Percentiles rank a stretch among this genome's conserved stretches.
phyloP scores from a whole-genome alignment of 2,888 invertebrate genomes.

The Epirrhoe tristata region DNA sequence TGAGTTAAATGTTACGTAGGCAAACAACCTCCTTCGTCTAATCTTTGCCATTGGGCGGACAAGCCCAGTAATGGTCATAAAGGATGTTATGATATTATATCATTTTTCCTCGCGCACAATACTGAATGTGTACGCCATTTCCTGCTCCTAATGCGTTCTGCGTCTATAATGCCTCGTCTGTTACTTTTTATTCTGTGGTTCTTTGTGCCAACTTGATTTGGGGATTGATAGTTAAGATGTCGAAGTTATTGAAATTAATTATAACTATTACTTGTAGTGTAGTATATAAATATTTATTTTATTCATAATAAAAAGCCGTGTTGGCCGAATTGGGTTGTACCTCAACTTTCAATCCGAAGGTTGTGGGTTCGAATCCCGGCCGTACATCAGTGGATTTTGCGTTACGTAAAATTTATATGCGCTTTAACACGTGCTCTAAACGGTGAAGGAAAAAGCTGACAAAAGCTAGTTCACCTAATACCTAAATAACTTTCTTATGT shows the following conservation, averaged over 20 bases:
- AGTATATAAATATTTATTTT: neutral
- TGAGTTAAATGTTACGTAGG: conserved; percentile 10
- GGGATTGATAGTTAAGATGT: conserved; percentile 39
- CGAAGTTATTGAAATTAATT: conserved; percentile 32
- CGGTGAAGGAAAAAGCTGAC: too few relatives aligned
- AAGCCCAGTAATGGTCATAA: conserved; percentile 76
- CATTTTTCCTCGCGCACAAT: conserved; percentile 81
- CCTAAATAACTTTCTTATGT: neutral
- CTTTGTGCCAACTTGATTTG: conserved; percentile 44
- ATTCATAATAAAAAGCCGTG: too few relatives aligned
- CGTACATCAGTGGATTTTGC: too few relatives aligned
- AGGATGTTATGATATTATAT: conserved; percentile 84
- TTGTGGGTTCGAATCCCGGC: too few relatives aligned
- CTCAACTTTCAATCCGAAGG: too few relatives aligned
- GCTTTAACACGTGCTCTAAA: too few relatives aligned
- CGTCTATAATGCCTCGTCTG: conserved; percentile 52
- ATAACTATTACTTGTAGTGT: too few relatives aligned
- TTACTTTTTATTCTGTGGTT: conserved; percentile 58
- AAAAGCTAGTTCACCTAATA: too few relatives aligned
- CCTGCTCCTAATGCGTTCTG: conserved; percentile 76
- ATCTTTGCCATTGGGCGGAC: conserved; percentile 66
- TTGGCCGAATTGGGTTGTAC: too few relatives aligned
- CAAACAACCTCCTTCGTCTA: conserved; percentile 13
- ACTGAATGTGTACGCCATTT: conserved; percentile 74
- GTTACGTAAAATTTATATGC: too few relatives aligned